Evolutionary conservation across 35 echinoderm and acorn worm genomes (phyloP).

Genomic region (Strongylocentrotus purpuratus): DNA sequence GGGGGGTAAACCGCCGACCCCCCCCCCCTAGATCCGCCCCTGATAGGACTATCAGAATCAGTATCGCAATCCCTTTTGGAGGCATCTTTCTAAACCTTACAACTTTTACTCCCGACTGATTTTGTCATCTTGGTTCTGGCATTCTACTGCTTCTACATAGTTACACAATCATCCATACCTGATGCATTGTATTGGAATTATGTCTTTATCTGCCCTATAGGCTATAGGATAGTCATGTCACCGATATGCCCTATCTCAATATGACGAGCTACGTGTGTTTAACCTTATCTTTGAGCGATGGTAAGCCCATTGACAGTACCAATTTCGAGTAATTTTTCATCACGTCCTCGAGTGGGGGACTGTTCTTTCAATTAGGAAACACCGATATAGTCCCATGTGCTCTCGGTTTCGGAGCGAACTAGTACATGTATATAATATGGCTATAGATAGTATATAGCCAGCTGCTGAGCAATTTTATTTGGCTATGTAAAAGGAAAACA

Average conservation of each 20-base stretch:
- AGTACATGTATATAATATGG: no score
- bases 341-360: background rate
- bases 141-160: no score
- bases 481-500: no score
- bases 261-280: background rate
- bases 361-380: background rate
- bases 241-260: background rate
- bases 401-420: background rate
- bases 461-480: background rate
- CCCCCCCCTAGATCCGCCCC: no score
- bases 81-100: no score
- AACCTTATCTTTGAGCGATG: background rate
- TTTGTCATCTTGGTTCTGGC: no score
- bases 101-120: no score
- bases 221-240: background rate
- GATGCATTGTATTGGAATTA: background rate
- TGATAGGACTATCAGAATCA: no score
- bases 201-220: background rate
- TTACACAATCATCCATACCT: no score
- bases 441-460: background rate
- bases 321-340: slow-evolving; percentile 1
- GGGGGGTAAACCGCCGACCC: no score
- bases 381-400: background rate
- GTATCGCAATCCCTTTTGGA: no score
- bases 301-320: background rate